phyloP scores from a whole-genome alignment of 2,797 vertebrate species.

The Peromyscus eremicus region DNA sequence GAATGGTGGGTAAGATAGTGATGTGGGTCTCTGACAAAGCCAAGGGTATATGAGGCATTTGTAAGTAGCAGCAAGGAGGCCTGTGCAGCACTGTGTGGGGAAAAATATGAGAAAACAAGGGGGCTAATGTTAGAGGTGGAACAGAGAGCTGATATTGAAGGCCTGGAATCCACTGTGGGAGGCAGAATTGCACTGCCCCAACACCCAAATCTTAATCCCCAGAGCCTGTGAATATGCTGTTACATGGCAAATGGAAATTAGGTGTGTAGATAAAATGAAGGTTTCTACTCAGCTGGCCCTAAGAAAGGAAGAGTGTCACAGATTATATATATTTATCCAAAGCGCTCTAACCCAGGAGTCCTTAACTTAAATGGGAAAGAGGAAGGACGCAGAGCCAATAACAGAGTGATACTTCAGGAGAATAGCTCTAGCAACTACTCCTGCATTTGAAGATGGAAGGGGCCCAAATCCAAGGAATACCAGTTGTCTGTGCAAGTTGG shows the following conservation, averaged over 20 bases:
- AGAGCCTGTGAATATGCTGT: neutral
- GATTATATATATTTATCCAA: neutral
- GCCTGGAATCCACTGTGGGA: neutral
- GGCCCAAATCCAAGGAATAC: neutral
- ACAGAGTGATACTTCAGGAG: neutral
- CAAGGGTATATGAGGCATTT: neutral
- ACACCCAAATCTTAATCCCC: neutral
- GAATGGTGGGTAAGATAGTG: neutral
- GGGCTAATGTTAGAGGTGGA: neutral
- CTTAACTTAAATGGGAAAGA: neutral
- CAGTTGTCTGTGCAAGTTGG: neutral
- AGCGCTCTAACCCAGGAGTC: neutral
- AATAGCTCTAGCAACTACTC: neutral
- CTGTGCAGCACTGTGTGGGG: rapidly evolving
- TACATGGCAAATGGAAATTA: neutral
- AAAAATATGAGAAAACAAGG: rapidly evolving
- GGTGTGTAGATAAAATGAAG: neutral
- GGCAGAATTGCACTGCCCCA: neutral
- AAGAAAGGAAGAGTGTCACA: neutral
- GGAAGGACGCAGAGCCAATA: neutral
- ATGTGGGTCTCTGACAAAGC: neutral
- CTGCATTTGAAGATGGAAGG: neutral
- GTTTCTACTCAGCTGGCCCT: neutral
- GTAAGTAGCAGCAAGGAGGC: neutral
- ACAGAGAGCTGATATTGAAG: neutral